These are phyloP conservation scores for Leptinotarsa peninsularis DNA, from an alignment of 2,888 invertebrate genomes.

Conservation along the genomic window DNA sequence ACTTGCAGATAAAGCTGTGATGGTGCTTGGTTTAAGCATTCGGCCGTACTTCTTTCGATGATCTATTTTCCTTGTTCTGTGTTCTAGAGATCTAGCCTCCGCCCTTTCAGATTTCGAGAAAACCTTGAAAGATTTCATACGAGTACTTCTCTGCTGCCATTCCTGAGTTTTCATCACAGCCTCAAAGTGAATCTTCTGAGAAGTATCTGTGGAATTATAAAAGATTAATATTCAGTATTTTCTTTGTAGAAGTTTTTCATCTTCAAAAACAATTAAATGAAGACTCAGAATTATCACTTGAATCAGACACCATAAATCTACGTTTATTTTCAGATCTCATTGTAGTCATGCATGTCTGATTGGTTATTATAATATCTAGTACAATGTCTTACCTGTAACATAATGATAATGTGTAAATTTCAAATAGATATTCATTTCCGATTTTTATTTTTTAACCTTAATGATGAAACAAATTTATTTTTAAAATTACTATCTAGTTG, in stretches of 20 bases:
- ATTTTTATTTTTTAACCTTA: too few species aligned
- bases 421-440: not conserved
- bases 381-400: conserved; percentile 4
- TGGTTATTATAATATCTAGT: not conserved
- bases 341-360: not conserved
- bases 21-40: conserved; percentile 68
- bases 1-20: conserved; percentile 67
- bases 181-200: conserved; percentile 76
- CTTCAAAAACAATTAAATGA: not conserved
- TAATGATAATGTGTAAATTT: not conserved
- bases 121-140: conserved; percentile 63
- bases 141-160: conserved; percentile 80
- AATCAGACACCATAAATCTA: not conserved
- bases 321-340: not conserved
- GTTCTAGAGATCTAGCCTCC: conserved; percentile 59
- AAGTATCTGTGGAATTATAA: conserved; percentile 70
- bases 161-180: conserved; percentile 81
- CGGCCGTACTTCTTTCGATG: conserved; percentile 68
- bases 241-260: not conserved
- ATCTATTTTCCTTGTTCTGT: conserved; percentile 64
- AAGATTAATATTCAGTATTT: not conserved
- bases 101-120: conserved; percentile 58
- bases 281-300: not conserved
- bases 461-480: too few species aligned
- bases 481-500: too few species aligned